Percentiles rank a stretch among this genome's conserved stretches.
These are phyloP conservation scores for Sphenopsis melanotis DNA, from an alignment of 2,797 vertebrate species.

Conservation along the genomic window DNA sequence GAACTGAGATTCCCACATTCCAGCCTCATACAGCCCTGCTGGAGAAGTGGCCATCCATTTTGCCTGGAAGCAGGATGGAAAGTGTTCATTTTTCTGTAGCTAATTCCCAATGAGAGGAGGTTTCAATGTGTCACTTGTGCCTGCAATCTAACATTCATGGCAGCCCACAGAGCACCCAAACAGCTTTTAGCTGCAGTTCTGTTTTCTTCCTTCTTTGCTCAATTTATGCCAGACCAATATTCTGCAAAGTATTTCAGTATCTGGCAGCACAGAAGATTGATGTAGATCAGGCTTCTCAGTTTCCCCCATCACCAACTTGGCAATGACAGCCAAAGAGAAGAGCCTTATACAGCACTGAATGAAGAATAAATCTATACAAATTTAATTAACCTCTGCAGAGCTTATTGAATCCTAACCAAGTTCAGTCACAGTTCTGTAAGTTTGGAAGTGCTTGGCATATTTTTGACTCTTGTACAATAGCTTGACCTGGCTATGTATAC, in stretches of 20 bases:
- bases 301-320: constrained; percentile 54
- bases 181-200: neutral
- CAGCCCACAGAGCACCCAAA: neutral
- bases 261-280: constrained; percentile 29
- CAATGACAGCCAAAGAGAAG: constrained; percentile 26
- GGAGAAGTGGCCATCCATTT: neutral
- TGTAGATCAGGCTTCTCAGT: constrained; percentile 52
- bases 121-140: neutral
- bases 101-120: neutral
- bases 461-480: constrained; percentile 5
- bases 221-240: neutral
- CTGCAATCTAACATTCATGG: neutral
- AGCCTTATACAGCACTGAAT: constrained; percentile 49
- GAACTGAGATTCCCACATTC: neutral
- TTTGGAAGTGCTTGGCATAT: constrained; percentile 48
- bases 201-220: neutral
- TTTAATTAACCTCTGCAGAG: constrained; percentile 71
- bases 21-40: rapidly evolving
- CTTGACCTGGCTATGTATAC: neutral
- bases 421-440: constrained; percentile 62
- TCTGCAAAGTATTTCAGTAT: neutral
- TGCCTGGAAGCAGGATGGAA: neutral
- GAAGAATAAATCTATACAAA: constrained; percentile 72
- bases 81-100: neutral
- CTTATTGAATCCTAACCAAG: constrained; percentile 51